Conservation (phyloP, 1,140 invertebrate species). For the Bombus waltoni region DNA sequence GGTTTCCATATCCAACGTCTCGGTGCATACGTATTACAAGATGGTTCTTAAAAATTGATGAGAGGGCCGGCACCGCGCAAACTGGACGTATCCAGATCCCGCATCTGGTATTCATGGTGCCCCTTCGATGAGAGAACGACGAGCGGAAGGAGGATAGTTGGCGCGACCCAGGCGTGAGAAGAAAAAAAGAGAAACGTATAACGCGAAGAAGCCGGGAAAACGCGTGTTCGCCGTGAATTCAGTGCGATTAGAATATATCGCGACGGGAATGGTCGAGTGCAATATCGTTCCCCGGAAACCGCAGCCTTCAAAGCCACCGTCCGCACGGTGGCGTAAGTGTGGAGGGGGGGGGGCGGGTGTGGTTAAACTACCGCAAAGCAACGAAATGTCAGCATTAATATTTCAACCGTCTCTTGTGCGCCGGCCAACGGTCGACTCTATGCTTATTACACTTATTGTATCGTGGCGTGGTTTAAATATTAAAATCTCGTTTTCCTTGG, state of each 20-base stretch:
- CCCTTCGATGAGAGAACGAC: slow-evolving; percentile 44
- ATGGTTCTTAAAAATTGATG: slow-evolving; percentile 82
- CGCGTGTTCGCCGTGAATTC: slow-evolving; percentile 34
- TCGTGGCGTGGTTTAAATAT: slow-evolving; percentile 67
- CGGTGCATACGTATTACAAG: slow-evolving; percentile 71
- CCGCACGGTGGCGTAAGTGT: neutral
- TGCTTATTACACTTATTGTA: slow-evolving; percentile 74
- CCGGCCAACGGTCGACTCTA: slow-evolving; percentile 59
- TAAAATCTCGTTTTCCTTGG: slow-evolving; percentile 69
- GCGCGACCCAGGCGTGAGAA: slow-evolving; percentile 10
- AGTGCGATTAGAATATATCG: slow-evolving; percentile 74
- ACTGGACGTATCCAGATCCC: slow-evolving; percentile 80
- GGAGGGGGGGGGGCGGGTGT: slow-evolving; percentile 17
- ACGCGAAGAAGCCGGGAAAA: slow-evolving; percentile 19
- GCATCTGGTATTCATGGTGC: slow-evolving; percentile 82
- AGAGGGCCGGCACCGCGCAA: slow-evolving; percentile 76
- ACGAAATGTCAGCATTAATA: slow-evolving; percentile 74
- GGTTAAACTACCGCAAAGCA: slow-evolving; percentile 66
- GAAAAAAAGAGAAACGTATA: neutral
- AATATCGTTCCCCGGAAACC: slow-evolving; percentile 50
- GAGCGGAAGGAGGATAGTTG: slow-evolving; percentile 2
- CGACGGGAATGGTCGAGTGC: slow-evolving; percentile 33
- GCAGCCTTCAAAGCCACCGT: slow-evolving; percentile 51
- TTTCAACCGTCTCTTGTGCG: slow-evolving; percentile 65
- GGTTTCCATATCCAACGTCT: slow-evolving; percentile 78